Evolutionary conservation across 2,888 invertebrate genomes (phyloP), one percentile per base, ranked within the genome.

Genomic region (Mallateleia sp.): DNA sequence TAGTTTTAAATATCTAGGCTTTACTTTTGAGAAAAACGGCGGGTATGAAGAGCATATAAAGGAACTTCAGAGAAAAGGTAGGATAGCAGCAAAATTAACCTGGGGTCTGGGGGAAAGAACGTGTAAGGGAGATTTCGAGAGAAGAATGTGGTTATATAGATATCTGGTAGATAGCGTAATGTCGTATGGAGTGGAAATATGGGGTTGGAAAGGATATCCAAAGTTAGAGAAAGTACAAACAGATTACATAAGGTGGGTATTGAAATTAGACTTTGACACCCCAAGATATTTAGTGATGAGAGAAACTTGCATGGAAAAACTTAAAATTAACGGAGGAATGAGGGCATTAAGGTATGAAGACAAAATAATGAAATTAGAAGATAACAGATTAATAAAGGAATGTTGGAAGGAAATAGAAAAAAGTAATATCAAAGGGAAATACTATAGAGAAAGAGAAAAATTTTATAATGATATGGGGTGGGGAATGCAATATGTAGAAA

Each of bases 151-250:
- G 50, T 6, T 50, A 2, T 45, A 5, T n/a, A 7, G 18, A n/a
- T 28, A 28, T n/a, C n/a, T 56, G 15, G 28, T 56, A 4, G 56
- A 45, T 2, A 38, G 38, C 14, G 38, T 38, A 24, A 54, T 54
- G 54, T 24, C 8, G 1, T 62, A 62, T 32, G 45, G 45, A n/a
- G 45, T 45, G 15, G 62, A 64, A 45, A 24, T 64, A 24, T 64
- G 62, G 62, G 62, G 62, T 5, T 64, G 62, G 62, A 6, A 1
- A 9, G 62, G 45, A 45, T 8, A 42, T 11, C 24, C n/a, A 7
- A 3, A 20, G 45, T 64, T 64, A 64, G 62, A 64, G n/a, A 25
- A 25, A 24, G 45, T 64, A 1, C 2, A 42, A 24, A 24, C 25
- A 1, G 38, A 45, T 11, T 64, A 64, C 18, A 15, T 24, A 1